These are phyloP conservation scores for chimpanzee (Pan troglodytes) DNA, from an alignment of 2,113 vertebrate genomes.

Conservation along the genomic window NHGRI_mPanTro3-v2.1_pri NC_072398.2:148828001-148828500, in stretches of 20 bases:
- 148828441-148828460: background rate
- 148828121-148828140: background rate
- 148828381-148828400: background rate
- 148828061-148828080: background rate
- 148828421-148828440: background rate
- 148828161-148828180: constrained; percentile 11
- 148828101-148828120: background rate
- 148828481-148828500: constrained; percentile 48
- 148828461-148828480: constrained; percentile 59
- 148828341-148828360: background rate
- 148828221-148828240: background rate
- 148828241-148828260: constrained; percentile 32
- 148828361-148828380: background rate
- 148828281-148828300: constrained; percentile 25
- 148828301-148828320: background rate
- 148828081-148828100: constrained; percentile 42
- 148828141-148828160: background rate
- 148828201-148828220: background rate
- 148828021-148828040: constrained; percentile 63
- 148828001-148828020: constrained; percentile 63
- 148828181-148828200: background rate
- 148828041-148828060: constrained; percentile 31
- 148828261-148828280: background rate
- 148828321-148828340: constrained; percentile 36
- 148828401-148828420: background rate